A percentile compares a stretch with the other conserved stretches of the same genome.
phyloP scores from a whole-genome alignment of 2,113 vertebrate genomes.

The Paramisgurnus dabryanus region DNA sequence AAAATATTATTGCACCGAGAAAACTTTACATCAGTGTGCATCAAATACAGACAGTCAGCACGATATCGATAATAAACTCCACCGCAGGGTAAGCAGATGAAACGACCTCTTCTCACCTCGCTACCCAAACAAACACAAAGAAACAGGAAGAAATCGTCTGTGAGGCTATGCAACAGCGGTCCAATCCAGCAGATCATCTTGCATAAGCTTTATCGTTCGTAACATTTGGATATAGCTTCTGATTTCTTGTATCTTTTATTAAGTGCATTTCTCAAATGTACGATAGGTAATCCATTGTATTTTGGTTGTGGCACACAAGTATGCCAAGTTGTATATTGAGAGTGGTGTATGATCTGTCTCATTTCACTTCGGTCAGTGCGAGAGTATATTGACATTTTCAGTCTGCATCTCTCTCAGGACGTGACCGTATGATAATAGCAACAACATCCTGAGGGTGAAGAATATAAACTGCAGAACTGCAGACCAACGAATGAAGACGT shows the following conservation, averaged over 20 bases:
- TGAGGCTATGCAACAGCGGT: not conserved
- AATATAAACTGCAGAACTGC: not conserved
- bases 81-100: not conserved
- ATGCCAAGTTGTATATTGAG: not conserved
- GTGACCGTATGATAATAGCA: not conserved
- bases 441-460: constrained; percentile 22
- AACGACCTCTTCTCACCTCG: not conserved
- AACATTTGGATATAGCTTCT: constrained; percentile 26
- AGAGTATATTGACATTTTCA: not conserved
- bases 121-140: not conserved
- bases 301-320: not conserved
- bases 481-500: not conserved
- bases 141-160: not conserved
- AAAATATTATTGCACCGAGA: constrained; percentile 27
- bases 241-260: not conserved
- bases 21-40: not conserved
- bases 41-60: constrained; percentile 22
- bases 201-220: not conserved
- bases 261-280: constrained; percentile 1
- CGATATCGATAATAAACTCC: constrained; percentile 18
- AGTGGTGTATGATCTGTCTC: not conserved
- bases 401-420: not conserved
- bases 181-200: not conserved
- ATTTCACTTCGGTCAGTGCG: not conserved
- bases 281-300: not conserved